A percentile compares a stretch with the other conserved stretches of the same genome.
Conservation (phyloP, 2,113 vertebrate species). For the Gopherus evgoodei region DNA sequence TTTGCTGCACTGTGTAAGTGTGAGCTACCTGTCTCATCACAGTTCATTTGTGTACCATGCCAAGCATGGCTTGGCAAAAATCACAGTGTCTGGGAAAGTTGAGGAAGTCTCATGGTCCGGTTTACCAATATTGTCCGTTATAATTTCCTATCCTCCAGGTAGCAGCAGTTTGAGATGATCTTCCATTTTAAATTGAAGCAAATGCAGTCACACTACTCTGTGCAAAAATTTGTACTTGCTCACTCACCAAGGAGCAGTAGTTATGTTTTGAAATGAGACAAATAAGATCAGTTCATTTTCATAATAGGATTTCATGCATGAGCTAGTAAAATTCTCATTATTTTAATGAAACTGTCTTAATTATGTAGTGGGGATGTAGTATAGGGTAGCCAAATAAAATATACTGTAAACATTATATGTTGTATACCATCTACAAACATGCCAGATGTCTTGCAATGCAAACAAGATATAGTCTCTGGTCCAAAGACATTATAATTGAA, state of each 20-base stretch:
- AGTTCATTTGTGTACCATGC: neutral
- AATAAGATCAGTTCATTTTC: neutral
- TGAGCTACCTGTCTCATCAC: neutral
- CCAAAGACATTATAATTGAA: neutral
- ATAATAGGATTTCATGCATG: neutral
- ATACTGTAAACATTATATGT: neutral
- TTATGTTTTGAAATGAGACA: neutral
- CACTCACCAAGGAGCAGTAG: neutral
- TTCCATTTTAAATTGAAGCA: neutral
- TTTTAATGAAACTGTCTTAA: neutral
- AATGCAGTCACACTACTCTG: neutral
- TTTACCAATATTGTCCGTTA: neutral
- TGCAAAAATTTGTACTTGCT: neutral
- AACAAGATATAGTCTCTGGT: neutral
- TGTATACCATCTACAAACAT: neutral
- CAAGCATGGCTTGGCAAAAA: neutral
- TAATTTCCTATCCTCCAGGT: rapidly evolving
- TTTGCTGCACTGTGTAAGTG: neutral
- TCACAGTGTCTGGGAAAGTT: neutral
- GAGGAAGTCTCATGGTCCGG: neutral
- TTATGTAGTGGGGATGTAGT: neutral
- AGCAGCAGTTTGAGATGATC: neutral
- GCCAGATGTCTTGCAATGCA: neutral
- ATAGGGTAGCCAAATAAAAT: neutral
- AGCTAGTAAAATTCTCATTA: rapidly evolving